phyloP scores from a whole-genome alignment of 2,797 vertebrate genomes.

The Lophius americanus region DNA sequence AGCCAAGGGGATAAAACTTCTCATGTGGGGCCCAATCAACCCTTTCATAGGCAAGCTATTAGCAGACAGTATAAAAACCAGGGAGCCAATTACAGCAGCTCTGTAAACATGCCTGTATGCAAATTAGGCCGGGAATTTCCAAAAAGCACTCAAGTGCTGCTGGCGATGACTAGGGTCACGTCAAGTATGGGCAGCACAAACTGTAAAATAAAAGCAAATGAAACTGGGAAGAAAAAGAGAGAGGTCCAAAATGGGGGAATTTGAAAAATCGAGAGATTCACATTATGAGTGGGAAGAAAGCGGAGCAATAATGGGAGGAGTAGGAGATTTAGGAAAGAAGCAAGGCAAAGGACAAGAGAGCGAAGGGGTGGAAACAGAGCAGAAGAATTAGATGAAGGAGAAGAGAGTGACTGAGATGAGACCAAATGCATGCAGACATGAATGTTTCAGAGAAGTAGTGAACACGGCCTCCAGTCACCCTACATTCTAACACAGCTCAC shows the following conservation, averaged over 20 bases:
- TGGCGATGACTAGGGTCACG: slow-evolving; percentile 11
- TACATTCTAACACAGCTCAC: slow-evolving; percentile 32
- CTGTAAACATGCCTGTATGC: slow-evolving; percentile 47
- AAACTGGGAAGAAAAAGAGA: slow-evolving; percentile 32
- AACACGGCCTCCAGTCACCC: slow-evolving; percentile 43
- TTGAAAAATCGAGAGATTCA: slow-evolving; percentile 34
- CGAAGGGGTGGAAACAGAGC: slow-evolving; percentile 54
- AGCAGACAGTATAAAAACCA: slow-evolving; percentile 60
- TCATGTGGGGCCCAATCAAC: slow-evolving; percentile 34
- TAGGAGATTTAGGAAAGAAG: slow-evolving; percentile 35
- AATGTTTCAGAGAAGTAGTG: slow-evolving; percentile 49
- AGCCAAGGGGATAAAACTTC: slow-evolving; percentile 29
- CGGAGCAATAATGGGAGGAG: slow-evolving; percentile 10
- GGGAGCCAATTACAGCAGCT: slow-evolving; percentile 59
- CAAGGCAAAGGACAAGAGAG: slow-evolving; percentile 39
- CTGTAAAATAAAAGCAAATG: slow-evolving; percentile 29
- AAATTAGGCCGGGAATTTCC: slow-evolving; percentile 52
- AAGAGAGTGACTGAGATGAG: slow-evolving; percentile 29
- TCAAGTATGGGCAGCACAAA: slow-evolving; percentile 20
- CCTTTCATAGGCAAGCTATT: slow-evolving; percentile 63
- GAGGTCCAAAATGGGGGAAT: slow-evolving; percentile 8
- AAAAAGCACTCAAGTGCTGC: slow-evolving; percentile 37
- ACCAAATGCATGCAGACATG: slow-evolving; percentile 44
- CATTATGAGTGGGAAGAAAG: slow-evolving; percentile 43
- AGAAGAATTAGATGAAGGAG: slow-evolving; percentile 17